These are phyloP conservation scores for Gymnoscopelus braueri DNA, from an alignment of 2,797 vertebrate species.

Conservation along the genomic window DNA sequence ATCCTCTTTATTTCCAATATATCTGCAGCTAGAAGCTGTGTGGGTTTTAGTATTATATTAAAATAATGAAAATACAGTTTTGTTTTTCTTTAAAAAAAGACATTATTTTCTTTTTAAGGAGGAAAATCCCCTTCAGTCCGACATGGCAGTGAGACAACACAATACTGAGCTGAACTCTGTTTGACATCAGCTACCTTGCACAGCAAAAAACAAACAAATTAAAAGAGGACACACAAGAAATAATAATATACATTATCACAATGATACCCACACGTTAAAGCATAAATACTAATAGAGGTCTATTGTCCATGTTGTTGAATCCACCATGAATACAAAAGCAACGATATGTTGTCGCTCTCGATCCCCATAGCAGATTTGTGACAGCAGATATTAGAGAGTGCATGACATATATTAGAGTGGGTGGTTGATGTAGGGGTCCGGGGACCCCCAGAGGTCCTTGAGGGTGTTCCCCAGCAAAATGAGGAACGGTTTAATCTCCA, in stretches of 20 bases:
- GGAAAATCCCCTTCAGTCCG: conserved; percentile 56
- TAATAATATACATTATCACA: conserved; percentile 44
- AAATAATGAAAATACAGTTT: conserved; percentile 57
- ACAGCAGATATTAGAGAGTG: conserved; percentile 40
- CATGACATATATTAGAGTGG: conserved; percentile 18
- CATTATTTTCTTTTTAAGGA: conserved; percentile 28
- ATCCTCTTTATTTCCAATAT: conserved; percentile 75
- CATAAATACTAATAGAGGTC: conserved; percentile 54
- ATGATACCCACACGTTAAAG: conserved; percentile 56
- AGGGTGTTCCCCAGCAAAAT: too few relatives aligned
- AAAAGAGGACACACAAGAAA: conserved; percentile 56
- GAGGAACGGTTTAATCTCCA: too few relatives aligned
- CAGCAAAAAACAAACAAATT: conserved; percentile 61
- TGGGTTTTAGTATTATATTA: conserved; percentile 42
- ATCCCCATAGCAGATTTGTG: conserved; percentile 54
- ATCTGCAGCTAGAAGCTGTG: conserved; percentile 65
- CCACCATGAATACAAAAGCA: conserved; percentile 54
- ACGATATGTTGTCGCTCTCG: conserved; percentile 32
- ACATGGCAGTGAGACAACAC: conserved; percentile 66
- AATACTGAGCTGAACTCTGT: conserved; percentile 43
- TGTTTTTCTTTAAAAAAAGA: conserved; percentile 45
- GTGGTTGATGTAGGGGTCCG: background rate
- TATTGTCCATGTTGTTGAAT: conserved; percentile 47
- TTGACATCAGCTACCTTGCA: conserved; percentile 62
- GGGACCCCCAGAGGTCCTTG: too few relatives aligned